These are phyloP conservation scores for Sesia apiformis DNA, from an alignment of 2,888 invertebrate genomes.

Conservation along the genomic window DNA sequence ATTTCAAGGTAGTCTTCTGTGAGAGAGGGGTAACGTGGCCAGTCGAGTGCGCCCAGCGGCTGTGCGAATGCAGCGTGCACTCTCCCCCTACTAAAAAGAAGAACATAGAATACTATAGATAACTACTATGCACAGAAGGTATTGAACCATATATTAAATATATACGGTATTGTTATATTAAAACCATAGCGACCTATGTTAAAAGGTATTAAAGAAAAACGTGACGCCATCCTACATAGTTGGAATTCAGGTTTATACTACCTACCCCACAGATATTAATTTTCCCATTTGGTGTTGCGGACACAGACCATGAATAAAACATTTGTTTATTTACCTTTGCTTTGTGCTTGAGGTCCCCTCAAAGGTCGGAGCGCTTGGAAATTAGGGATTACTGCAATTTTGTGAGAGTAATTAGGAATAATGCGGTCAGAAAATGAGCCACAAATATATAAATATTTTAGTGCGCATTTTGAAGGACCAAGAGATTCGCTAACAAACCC, in stretches of 20 bases:
- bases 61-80: no score
- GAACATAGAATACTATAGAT: no score
- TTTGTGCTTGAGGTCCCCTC: background rate
- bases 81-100: no score
- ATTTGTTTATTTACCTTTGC: background rate
- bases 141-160: background rate
- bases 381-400: background rate
- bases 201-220: no score
- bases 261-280: background rate
- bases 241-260: background rate
- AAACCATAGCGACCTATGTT: background rate
- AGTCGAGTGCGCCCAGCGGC: no score
- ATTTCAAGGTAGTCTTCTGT: no score
- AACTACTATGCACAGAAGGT: background rate
- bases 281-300: background rate
- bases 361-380: background rate
- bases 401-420: no score
- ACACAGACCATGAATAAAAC: background rate
- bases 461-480: no score
- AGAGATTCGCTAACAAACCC: no score
- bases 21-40: no score
- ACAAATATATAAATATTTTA: no score
- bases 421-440: no score
- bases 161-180: background rate
- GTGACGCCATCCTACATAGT: background rate